phyloP scores from a whole-genome alignment of 53 echinoderm and acorn worm species.

The Echinarachnius parma region DNA sequence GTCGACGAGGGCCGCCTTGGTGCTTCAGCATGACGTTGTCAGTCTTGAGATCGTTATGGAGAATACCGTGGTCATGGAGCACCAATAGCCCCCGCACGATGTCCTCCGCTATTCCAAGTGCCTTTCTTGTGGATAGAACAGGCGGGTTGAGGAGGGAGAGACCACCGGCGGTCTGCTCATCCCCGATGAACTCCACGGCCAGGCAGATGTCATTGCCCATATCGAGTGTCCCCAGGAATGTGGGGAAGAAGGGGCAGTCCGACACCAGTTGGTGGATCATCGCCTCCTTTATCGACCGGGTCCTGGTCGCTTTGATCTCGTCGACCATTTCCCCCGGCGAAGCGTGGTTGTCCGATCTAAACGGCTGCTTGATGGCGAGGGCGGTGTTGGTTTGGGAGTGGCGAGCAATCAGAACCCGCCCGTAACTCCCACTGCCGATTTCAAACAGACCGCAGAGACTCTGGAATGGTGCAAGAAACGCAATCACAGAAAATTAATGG shows the following conservation, averaged over 20 bases:
- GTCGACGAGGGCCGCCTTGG: neutral
- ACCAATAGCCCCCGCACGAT: constrained; percentile 24
- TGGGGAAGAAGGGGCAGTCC: constrained; percentile 17
- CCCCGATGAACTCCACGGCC: constrained; percentile 18
- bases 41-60: constrained; percentile 35
- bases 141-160: constrained; percentile 14
- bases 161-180: neutral
- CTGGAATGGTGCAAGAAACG: neutral
- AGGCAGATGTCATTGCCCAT: constrained; percentile 12
- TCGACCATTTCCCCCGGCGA: neutral
- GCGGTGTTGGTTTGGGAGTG: neutral
- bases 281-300: constrained; percentile 15
- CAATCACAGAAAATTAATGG: too few relatives aligned
- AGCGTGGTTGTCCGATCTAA: neutral
- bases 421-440: constrained; percentile 31
- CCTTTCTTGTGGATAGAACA: neutral
- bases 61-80: constrained; percentile 35
- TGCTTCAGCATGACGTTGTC: constrained; percentile 27
- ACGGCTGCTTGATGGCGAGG: constrained; percentile 30
- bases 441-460: constrained; percentile 10
- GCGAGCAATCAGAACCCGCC: constrained; percentile 19
- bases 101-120: constrained; percentile 33
- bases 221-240: constrained; percentile 13
- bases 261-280: constrained; percentile 20
- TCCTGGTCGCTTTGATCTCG: neutral